phyloP scores from a whole-genome alignment of 2,888 invertebrate species.

The Acrobasis consociella region DNA sequence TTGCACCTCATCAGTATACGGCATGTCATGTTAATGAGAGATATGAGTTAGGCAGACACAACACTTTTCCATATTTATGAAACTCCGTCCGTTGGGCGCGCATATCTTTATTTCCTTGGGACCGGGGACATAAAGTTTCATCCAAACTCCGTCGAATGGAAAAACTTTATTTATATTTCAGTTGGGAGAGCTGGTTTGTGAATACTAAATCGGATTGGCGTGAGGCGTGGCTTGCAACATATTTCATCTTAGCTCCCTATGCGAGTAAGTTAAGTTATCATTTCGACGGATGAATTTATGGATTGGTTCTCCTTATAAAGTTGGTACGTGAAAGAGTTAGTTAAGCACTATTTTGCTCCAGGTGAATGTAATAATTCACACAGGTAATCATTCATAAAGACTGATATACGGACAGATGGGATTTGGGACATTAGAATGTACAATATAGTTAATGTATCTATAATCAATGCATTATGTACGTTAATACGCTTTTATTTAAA shows the following conservation, averaged over 20 bases:
- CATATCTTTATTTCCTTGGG: slow-evolving; percentile 71
- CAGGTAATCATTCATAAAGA: no score
- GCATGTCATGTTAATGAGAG: slow-evolving; percentile 35
- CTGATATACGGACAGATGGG: no score
- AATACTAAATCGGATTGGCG: slow-evolving; percentile 69
- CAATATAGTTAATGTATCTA: no score
- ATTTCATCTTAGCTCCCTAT: slow-evolving; percentile 40
- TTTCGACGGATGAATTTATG: slow-evolving; percentile 3
- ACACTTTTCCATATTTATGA: slow-evolving; percentile 53
- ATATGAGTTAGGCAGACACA: slow-evolving; percentile 34
- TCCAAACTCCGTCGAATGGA: slow-evolving; percentile 65
- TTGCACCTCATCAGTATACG: slow-evolving; percentile 17
- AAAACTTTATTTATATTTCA: slow-evolving; percentile 79
- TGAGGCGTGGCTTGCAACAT: slow-evolving; percentile 37
- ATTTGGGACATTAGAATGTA: no score
- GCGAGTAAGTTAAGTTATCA: slow-evolving; percentile 14
- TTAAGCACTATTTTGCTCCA: neutral
- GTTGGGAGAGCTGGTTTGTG: slow-evolving; percentile 65
- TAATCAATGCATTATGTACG: no score
- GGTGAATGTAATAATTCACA: neutral
- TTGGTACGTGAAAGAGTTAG: neutral
- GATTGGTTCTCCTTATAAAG: neutral
- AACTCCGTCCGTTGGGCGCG: slow-evolving; percentile 43
- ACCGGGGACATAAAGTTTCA: slow-evolving; percentile 63
- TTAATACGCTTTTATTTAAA: no score